Conservation (phyloP, 2,113 vertebrate genomes). For the Seriola quinqueradiata region DNA sequence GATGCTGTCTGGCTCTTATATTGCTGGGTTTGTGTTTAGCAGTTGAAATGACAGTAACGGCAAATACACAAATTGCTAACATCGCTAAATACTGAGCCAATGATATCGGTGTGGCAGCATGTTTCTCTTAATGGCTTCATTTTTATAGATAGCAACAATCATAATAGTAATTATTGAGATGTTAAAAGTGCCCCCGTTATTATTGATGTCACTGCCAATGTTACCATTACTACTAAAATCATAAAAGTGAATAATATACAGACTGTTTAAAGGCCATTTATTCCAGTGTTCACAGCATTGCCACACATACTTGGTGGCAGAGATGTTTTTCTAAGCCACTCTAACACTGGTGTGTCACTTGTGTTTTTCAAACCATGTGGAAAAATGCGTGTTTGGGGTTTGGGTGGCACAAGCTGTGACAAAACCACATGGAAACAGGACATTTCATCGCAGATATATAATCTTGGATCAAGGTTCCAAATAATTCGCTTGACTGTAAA, state of each 20-base stretch:
- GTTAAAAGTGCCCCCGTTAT: neutral
- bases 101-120: conserved; percentile 32
- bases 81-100: conserved; percentile 41
- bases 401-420: conserved; percentile 75
- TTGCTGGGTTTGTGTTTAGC: conserved; percentile 64
- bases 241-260: conserved; percentile 44
- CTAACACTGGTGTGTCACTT: conserved; percentile 67
- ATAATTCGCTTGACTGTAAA: conserved; percentile 65
- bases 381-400: conserved; percentile 75
- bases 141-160: conserved; percentile 18
- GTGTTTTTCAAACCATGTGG: conserved; percentile 70
- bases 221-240: conserved; percentile 31
- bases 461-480: conserved; percentile 58
- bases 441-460: conserved; percentile 75
- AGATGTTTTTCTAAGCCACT: conserved; percentile 57
- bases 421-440: conserved; percentile 77
- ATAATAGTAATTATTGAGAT: conserved; percentile 31
- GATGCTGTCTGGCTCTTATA: conserved; percentile 69
- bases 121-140: conserved; percentile 22
- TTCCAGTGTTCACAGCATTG: conserved; percentile 56
- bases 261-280: conserved; percentile 50
- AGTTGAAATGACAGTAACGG: conserved; percentile 59
- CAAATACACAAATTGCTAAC: conserved; percentile 64
- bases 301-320: conserved; percentile 59
- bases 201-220: conserved; percentile 20